These are phyloP conservation scores for Pseudorasbora parva DNA, from an alignment of 2,113 vertebrate species.

Conservation along the genomic window DNA sequence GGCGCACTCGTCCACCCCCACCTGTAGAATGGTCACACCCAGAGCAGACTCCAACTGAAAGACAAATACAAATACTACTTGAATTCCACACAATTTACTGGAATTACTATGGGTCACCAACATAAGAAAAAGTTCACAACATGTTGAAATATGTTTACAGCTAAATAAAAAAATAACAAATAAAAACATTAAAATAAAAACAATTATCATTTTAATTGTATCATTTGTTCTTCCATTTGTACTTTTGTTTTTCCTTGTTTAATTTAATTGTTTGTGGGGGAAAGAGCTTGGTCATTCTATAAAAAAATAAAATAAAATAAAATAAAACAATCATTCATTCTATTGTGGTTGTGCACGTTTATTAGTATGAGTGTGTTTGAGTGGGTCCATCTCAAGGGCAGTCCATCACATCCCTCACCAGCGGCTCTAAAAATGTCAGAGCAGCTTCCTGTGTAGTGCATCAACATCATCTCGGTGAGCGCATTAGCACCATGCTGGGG, in stretches of 20 bases:
- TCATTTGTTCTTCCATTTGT: background rate
- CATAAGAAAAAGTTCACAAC: background rate
- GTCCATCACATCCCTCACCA: slow-evolving; percentile 39
- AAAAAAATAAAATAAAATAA: background rate
- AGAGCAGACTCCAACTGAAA: slow-evolving; percentile 81
- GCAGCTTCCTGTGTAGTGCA: slow-evolving; percentile 34
- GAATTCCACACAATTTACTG: background rate
- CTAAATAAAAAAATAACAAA: background rate
- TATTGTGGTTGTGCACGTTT: slow-evolving; percentile 1
- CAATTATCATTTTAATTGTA: no score
- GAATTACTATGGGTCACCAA: background rate
- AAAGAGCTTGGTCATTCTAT: background rate
- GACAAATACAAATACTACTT: background rate
- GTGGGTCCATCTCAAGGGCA: slow-evolving; percentile 33
- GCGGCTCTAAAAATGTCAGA: slow-evolving; percentile 49
- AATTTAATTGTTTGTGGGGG: no score
- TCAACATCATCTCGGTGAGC: slow-evolving; percentile 52
- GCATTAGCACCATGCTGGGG: slow-evolving; percentile 34
- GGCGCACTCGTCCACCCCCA: slow-evolving; percentile 81
- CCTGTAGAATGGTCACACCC: slow-evolving; percentile 79
- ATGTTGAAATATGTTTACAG: background rate
- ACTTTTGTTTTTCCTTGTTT: background rate
- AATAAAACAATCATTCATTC: background rate
- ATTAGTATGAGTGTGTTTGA: slow-evolving; percentile 3
- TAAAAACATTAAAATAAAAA: no score